Evolutionary conservation across 2,888 invertebrate species (phyloP).

Genomic region (Cephus spinipes): DNA sequence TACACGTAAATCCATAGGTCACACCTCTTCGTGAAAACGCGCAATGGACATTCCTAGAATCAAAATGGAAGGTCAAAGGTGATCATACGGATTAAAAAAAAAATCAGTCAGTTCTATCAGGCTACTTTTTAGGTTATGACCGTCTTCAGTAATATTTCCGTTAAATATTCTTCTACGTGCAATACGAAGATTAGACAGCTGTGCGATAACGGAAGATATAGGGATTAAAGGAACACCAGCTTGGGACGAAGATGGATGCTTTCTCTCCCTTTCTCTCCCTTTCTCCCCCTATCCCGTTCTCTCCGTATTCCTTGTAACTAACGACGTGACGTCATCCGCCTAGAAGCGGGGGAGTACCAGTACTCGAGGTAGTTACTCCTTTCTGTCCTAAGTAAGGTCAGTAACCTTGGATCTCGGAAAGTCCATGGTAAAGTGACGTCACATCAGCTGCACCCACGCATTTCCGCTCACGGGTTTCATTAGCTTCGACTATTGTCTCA

Average conservation of each 20-base stretch:
- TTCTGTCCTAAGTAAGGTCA: conserved; percentile 31
- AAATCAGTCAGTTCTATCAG: not conserved
- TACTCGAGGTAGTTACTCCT: not conserved
- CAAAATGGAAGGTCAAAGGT: not conserved
- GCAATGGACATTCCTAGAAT: not conserved
- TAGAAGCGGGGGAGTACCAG: not conserved
- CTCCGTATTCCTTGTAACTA: not conserved
- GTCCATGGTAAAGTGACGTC: conserved; percentile 26
- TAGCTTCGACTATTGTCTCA: conserved; percentile 5
- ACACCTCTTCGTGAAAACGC: not conserved
- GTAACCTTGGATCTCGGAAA: conserved; percentile 43
- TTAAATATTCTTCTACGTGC: no score
- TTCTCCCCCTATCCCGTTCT: not conserved
- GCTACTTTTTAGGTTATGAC: not conserved
- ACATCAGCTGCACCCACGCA: conserved; percentile 39
- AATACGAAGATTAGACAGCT: not conserved
- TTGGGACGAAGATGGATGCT: not conserved
- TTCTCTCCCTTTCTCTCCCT: not conserved
- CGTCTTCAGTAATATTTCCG: no score
- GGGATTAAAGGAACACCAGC: not conserved
- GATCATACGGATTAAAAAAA: not conserved
- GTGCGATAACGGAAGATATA: not conserved
- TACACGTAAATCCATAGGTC: not conserved
- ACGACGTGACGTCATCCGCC: conserved; percentile 1
- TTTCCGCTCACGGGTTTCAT: conserved; percentile 39